phyloP scores from a whole-genome alignment of 2,113 vertebrate genomes.

The Junco hyemalis region DNA sequence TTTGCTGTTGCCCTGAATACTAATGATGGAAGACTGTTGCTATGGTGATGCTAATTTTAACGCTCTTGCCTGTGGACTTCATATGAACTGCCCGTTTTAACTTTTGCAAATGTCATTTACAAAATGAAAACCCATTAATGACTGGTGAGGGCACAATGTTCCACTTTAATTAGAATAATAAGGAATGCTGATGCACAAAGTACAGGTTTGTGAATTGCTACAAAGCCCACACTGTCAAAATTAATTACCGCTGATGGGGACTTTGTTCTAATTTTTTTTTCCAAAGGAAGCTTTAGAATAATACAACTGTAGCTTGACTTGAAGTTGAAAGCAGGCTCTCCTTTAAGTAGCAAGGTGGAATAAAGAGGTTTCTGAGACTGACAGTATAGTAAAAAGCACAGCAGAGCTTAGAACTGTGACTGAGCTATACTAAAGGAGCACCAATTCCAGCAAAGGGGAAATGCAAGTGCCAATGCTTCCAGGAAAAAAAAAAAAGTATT shows the following conservation, averaged over 20 bases:
- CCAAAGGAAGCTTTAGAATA: constrained; percentile 58
- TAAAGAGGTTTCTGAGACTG: constrained; percentile 34
- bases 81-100: constrained; percentile 82
- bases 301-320: constrained; percentile 61
- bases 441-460: not conserved
- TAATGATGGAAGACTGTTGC: constrained; percentile 83
- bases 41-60: constrained; percentile 85
- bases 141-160: constrained; percentile 81
- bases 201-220: constrained; percentile 82
- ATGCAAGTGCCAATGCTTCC: not conserved
- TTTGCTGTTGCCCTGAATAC: constrained; percentile 78
- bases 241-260: constrained; percentile 76
- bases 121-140: constrained; percentile 85
- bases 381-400: constrained; percentile 2
- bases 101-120: constrained; percentile 85
- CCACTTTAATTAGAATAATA: constrained; percentile 86
- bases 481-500: not conserved
- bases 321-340: constrained; percentile 38
- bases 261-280: constrained; percentile 57
- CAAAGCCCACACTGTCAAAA: constrained; percentile 76
- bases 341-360: constrained; percentile 50
- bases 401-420: constrained; percentile 7
- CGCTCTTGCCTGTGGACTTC: constrained; percentile 81
- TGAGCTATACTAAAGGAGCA: not conserved
- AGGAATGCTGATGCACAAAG: constrained; percentile 80